These are phyloP conservation scores for Xiphophorus maculatus DNA, from an alignment of 2,113 vertebrate genomes.

Conservation along the genomic window DNA sequence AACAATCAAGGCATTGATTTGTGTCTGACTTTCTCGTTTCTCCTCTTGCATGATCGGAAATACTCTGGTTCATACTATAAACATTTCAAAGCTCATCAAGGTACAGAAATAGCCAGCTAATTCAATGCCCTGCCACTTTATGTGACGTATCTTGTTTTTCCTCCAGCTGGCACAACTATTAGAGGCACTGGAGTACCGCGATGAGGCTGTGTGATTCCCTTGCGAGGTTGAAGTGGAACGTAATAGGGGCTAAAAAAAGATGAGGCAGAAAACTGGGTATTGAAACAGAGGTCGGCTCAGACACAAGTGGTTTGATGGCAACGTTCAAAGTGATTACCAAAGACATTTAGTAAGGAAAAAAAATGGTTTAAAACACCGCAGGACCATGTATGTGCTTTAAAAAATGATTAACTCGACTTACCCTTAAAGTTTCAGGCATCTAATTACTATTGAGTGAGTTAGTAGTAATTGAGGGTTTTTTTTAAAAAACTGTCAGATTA, in stretches of 20 bases:
- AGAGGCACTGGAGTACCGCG: slow-evolving; percentile 59
- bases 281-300: slow-evolving; percentile 1
- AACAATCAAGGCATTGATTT: background rate
- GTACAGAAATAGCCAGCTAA: slow-evolving; percentile 73
- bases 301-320: slow-evolving; percentile 10
- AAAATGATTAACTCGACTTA: too few species aligned
- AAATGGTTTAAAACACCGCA: background rate
- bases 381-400: background rate
- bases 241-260: slow-evolving; percentile 44
- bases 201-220: slow-evolving; percentile 59
- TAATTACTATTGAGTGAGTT: too few species aligned
- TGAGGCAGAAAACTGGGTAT: slow-evolving; percentile 23
- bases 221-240: slow-evolving; percentile 55
- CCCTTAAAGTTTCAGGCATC: too few species aligned
- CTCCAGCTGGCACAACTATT: slow-evolving; percentile 76
- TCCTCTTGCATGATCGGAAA: slow-evolving; percentile 27
- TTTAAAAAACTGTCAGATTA: too few species aligned
- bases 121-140: slow-evolving; percentile 77
- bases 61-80: slow-evolving; percentile 45
- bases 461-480: too few species aligned
- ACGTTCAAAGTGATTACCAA: slow-evolving; percentile 4
- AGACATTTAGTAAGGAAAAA: background rate
- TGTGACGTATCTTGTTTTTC: slow-evolving; percentile 76
- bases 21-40: background rate
- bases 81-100: slow-evolving; percentile 63